These are phyloP conservation scores for Blastomussa wellsi DNA, from an alignment of 92 coral and sea anemone species.

Conservation along the genomic window DNA sequence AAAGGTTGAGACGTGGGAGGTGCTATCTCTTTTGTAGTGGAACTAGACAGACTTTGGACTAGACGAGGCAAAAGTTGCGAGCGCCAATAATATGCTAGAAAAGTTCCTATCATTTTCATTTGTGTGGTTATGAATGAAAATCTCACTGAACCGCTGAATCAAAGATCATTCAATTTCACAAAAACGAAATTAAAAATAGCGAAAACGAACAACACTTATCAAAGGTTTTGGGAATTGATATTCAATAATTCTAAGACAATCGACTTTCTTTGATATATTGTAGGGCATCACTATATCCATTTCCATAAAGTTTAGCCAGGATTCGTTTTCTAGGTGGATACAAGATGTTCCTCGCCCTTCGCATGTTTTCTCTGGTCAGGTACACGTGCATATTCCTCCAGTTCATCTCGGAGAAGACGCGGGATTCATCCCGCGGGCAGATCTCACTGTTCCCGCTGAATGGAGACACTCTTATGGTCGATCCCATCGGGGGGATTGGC, in stretches of 20 bases:
- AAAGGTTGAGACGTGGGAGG: too few species aligned
- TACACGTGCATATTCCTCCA: constrained; percentile 86
- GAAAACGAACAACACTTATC: too few species aligned
- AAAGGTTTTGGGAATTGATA: too few species aligned
- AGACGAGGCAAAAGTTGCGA: too few species aligned
- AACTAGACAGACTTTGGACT: too few species aligned
- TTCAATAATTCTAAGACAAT: background rate
- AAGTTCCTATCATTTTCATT: too few species aligned
- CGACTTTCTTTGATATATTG: constrained; percentile 39
- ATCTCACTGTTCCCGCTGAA: constrained; percentile 92
- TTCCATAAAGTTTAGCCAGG: constrained; percentile 44
- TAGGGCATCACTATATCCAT: constrained; percentile 73
- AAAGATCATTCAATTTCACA: background rate
- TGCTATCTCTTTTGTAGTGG: too few species aligned
- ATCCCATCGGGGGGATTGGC: constrained; percentile 75
- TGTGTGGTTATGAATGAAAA: background rate
- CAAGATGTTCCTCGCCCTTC: constrained; percentile 73
- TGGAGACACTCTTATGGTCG: constrained; percentile 89
- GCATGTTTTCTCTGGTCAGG: constrained; percentile 77
- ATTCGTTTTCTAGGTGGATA: constrained; percentile 70
- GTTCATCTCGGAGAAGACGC: constrained; percentile 49
- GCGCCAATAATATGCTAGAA: too few species aligned
- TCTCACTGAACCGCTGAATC: background rate
- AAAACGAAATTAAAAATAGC: background rate
- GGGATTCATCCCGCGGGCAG: constrained; percentile 83